phyloP scores from a whole-genome alignment of 2,888 invertebrate genomes.

The Mythimna albipuncta region DNA sequence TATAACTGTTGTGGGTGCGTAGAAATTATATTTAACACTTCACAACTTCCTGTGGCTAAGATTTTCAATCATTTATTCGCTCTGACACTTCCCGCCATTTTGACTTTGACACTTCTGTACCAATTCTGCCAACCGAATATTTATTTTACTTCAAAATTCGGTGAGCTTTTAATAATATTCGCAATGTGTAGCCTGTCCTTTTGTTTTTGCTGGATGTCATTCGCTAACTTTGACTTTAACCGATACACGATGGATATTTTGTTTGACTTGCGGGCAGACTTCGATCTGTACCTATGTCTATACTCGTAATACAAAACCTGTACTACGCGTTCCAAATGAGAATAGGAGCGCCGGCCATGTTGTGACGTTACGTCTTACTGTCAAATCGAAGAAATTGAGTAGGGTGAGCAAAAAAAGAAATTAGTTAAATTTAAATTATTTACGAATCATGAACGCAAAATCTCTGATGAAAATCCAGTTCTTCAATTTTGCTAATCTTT shows the following conservation, averaged over 20 bases:
- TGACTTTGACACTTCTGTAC: conserved; percentile 22
- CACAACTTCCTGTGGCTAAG: not conserved
- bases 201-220: conserved; percentile 28
- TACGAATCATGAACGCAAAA: too few relatives aligned
- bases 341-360: too few relatives aligned
- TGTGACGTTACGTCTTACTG: too few relatives aligned
- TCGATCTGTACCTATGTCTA: not conserved
- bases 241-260: not conserved
- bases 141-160: not conserved
- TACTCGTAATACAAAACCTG: too few relatives aligned
- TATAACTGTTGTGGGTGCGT: not conserved
- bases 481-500: too few relatives aligned
- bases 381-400: too few relatives aligned
- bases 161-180: not conserved
- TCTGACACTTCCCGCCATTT: not conserved
- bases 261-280: not conserved
- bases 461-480: too few relatives aligned
- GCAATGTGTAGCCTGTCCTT: not conserved
- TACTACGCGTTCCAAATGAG: too few relatives aligned
- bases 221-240: conserved; percentile 14
- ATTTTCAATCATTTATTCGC: not conserved
- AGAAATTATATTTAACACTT: not conserved
- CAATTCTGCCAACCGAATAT: conserved; percentile 6
- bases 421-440: too few relatives aligned
- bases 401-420: too few relatives aligned